Percentiles rank a stretch among this genome's conserved stretches.
phyloP scores from a whole-genome alignment of 2,888 invertebrate genomes.

The Rhaphigaster nebulosa region DNA sequence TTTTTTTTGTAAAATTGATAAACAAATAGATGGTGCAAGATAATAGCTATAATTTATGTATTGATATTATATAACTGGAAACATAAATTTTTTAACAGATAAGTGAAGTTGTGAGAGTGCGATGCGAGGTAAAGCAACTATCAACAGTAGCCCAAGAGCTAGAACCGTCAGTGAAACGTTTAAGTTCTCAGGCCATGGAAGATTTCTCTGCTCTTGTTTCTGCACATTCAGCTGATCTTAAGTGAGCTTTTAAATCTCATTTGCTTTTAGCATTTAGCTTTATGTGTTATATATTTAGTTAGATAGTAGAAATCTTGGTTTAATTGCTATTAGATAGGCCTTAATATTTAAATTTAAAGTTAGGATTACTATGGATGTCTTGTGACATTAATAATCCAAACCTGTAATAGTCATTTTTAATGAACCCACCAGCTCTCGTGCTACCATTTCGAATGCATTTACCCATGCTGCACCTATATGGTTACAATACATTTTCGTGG shows the following conservation, averaged over 20 bases:
- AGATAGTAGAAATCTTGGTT: too few species aligned
- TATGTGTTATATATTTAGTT: background rate
- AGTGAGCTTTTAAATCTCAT: conserved; percentile 54
- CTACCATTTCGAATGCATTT: too few species aligned
- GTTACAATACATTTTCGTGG: too few species aligned
- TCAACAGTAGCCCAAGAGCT: conserved; percentile 76
- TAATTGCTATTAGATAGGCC: too few species aligned
- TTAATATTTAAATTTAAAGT: background rate
- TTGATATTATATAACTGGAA: background rate
- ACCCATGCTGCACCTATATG: too few species aligned
- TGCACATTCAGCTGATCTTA: conserved; percentile 64
- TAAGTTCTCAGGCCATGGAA: conserved; percentile 66
- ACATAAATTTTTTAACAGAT: conserved; percentile 70
- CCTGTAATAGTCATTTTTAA: background rate
- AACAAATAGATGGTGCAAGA: background rate
- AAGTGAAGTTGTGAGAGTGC: conserved; percentile 76
- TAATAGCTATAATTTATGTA: background rate
- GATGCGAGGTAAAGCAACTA: conserved; percentile 77
- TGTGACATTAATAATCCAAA: background rate
- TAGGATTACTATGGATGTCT: background rate
- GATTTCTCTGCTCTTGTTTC: conserved; percentile 66
- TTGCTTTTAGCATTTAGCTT: background rate
- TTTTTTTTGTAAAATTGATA: background rate
- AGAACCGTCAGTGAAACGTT: conserved; percentile 74
- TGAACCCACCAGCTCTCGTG: too few species aligned